phyloP scores from a whole-genome alignment of 2,113 vertebrate genomes.

The Vireo altiloquus region DNA sequence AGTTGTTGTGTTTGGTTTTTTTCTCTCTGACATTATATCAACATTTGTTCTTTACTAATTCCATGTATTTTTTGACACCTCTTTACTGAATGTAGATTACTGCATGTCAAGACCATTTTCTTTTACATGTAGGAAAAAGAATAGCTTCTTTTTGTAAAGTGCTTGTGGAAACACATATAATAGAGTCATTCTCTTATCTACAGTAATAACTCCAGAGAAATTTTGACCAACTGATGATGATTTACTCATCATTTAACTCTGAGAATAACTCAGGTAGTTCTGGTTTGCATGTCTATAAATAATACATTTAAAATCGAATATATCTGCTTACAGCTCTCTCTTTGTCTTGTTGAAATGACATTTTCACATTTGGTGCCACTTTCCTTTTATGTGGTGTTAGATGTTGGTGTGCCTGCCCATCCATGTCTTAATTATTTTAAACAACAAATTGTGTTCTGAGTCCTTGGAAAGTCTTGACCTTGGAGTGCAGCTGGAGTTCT shows the following conservation, averaged over 20 bases:
- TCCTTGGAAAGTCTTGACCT: slow-evolving; percentile 29
- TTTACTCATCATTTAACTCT: background rate
- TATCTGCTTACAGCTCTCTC: background rate
- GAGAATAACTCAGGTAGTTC: background rate
- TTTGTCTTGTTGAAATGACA: background rate
- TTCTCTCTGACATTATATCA: background rate
- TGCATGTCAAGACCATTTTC: background rate
- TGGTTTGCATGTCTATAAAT: background rate
- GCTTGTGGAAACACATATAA: background rate
- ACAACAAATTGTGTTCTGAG: background rate
- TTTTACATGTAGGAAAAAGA: background rate
- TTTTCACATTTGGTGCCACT: background rate
- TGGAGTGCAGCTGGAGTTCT: slow-evolving; percentile 48
- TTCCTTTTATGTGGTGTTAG: background rate
- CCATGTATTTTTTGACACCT: background rate
- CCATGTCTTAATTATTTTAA: background rate
- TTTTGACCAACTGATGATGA: background rate
- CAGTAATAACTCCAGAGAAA: background rate
- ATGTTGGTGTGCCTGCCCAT: background rate
- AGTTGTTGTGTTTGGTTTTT: background rate
- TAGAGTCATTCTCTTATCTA: background rate
- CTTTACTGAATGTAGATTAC: background rate
- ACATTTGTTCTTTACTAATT: background rate
- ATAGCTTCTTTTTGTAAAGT: background rate
- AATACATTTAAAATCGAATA: background rate